Percentiles rank a stretch among this genome's conserved stretches.
phyloP scores from a whole-genome alignment of 1,140 invertebrate genomes.

The Mylabris phalerata region DNA sequence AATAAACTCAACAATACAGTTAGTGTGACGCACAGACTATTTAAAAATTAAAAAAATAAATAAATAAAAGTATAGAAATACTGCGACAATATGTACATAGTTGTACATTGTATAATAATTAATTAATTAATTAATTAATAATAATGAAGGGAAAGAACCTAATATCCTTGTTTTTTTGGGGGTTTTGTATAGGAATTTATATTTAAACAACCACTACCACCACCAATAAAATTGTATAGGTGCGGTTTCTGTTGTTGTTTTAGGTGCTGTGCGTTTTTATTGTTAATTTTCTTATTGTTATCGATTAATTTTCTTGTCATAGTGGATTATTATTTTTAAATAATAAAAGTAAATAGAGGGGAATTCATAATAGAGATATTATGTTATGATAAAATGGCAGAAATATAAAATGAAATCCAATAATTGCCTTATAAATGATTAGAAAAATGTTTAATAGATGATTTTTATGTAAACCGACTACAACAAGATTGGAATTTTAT shows the following conservation, averaged over 20 bases:
- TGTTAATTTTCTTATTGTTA: constrained; percentile 3
- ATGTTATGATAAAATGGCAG: no score
- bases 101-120: constrained; percentile 39
- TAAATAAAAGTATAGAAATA: constrained; percentile 24
- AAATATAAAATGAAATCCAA: no score
- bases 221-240: background rate
- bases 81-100: constrained; percentile 45
- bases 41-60: background rate
- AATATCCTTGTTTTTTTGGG: background rate
- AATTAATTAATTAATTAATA: background rate
- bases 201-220: no score
- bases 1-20: background rate
- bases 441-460: no score
- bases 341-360: no score
- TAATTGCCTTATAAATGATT: no score
- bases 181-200: background rate
- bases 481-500: no score
- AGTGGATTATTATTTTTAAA: no score
- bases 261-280: constrained; percentile 30
- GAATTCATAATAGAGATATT: no score
- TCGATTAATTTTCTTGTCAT: background rate
- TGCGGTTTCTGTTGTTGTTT: constrained; percentile 15
- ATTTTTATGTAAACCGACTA: no score
- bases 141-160: no score
- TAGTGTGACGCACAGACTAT: constrained; percentile 30